phyloP scores from a whole-genome alignment of 2,888 invertebrate species.

The Caenorhabditis sulstoni region DNA sequence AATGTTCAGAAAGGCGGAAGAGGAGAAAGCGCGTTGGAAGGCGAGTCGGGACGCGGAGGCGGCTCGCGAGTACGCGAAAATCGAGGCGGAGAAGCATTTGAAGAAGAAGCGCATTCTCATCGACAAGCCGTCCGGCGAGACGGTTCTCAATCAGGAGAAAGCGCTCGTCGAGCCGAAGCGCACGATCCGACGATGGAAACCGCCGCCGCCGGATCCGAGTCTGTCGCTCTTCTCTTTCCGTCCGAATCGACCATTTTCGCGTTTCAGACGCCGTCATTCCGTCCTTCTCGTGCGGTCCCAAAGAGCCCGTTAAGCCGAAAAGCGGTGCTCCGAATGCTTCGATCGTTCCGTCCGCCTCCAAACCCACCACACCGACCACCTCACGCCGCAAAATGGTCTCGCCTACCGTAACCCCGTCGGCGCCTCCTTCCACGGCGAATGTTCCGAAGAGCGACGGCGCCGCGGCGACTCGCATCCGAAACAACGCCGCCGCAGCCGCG shows the following conservation, averaged over 20 bases:
- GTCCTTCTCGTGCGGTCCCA: slow-evolving; percentile 45
- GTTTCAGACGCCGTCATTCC: slow-evolving; percentile 51
- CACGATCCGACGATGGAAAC: slow-evolving; percentile 67
- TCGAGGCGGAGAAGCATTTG: slow-evolving; percentile 63
- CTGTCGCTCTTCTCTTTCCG: slow-evolving; percentile 14
- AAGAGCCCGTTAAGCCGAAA: slow-evolving; percentile 32
- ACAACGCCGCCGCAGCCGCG: slow-evolving; percentile 23
- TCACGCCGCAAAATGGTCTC: slow-evolving; percentile 21
- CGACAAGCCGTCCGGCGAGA: slow-evolving; percentile 43
- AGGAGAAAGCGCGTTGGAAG: slow-evolving; percentile 74
- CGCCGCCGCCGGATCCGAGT: slow-evolving; percentile 62
- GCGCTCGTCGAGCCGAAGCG: slow-evolving; percentile 60
- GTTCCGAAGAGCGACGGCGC: slow-evolving; percentile 68
- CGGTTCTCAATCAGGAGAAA: slow-evolving; percentile 37
- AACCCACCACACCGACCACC: slow-evolving; percentile 48
- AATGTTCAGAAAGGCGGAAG: slow-evolving; percentile 75
- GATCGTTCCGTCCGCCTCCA: slow-evolving; percentile 30
- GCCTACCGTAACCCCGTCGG: slow-evolving; percentile 21
- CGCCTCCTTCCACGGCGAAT: slow-evolving; percentile 7
- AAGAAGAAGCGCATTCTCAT: slow-evolving; percentile 58
- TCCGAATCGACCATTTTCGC: background rate
- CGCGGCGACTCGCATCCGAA: slow-evolving; percentile 69
- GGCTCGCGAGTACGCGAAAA: slow-evolving; percentile 64
- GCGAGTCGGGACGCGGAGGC: slow-evolving; percentile 70
- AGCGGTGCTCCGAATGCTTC: background rate